A percentile compares a stretch with the other conserved stretches of the same genome.
Conservation (phyloP, 2,888 invertebrate genomes). For the Cheilosia impressa region DNA sequence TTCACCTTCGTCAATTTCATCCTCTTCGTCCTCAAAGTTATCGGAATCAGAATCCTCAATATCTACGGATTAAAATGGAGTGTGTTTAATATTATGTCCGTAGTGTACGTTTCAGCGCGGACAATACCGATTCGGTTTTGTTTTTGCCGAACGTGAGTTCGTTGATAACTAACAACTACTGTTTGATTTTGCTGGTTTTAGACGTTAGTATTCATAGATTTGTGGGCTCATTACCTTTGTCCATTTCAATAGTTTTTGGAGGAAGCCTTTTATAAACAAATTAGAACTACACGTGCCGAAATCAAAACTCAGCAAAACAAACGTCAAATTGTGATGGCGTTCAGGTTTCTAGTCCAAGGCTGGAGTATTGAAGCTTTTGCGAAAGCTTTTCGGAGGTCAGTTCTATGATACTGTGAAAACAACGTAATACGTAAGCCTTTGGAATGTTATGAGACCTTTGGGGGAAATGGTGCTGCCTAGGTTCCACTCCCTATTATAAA, state of each 20-base stretch:
- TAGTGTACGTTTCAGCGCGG: conserved; percentile 1
- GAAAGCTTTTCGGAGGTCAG: too few species aligned
- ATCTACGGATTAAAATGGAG: conserved; percentile 17
- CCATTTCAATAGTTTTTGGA: conserved; percentile 26
- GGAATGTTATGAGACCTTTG: too few species aligned
- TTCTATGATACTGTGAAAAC: too few species aligned
- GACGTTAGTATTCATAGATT: neutral
- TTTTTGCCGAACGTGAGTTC: neutral
- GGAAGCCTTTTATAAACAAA: conserved; percentile 36
- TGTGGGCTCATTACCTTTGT: conserved; percentile 37
- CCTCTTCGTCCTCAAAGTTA: conserved; percentile 85
- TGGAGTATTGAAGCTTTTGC: neutral
- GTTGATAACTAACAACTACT: neutral
- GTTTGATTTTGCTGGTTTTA: neutral
- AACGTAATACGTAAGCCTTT: too few species aligned
- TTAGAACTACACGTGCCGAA: conserved; percentile 25
- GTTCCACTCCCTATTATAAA: too few species aligned
- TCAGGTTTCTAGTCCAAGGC: neutral
- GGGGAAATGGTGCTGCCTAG: too few species aligned
- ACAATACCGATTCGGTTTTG: neutral
- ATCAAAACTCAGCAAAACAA: neutral
- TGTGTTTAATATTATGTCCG: neutral
- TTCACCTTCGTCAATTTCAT: conserved; percentile 81
- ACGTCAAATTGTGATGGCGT: conserved; percentile 19
- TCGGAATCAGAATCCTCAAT: conserved; percentile 77